Base-by-base conservation (phyloP, 2,888 invertebrate species). In the Acanthosoma haemorrhoidale region DNA sequence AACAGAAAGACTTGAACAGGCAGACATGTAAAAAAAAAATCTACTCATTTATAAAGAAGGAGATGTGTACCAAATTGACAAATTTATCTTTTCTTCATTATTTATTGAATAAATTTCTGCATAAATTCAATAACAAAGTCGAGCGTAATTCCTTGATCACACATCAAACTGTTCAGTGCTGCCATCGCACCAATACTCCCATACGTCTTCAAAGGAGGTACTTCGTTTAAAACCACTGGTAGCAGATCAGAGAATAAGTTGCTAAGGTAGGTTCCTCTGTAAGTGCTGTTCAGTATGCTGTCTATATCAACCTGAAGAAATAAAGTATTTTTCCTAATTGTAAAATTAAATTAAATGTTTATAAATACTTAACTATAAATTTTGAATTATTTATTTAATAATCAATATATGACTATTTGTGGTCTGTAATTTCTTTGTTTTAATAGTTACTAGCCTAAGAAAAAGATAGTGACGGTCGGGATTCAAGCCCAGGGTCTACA, bases 241-340 rank as follows among this genome's bases (percentile, higher is more conserved):
- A 34, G 1, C 1, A 41, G 4, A 5, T 60, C 31, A 11, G 69
- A 41, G 16, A 61, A 2, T 5, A 72, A 39, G 38, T 67, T 29
- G 29, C 58, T 70, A 15, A 51, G 57, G 16, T 36, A 70, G 13
- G 34, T 21, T 57, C 70, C 68, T 16, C 63, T 21, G 15, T 32
- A 39, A 39, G 60, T 58, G n/a, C 58, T 61, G 31, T 70, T 64
- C 2, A 58, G 39, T 16, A 72, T 8, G 36, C 64, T 69, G 16
- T 41, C 64, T 13, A 70, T 41, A 25, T 70, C 69, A 51, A 66
- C 16, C 72, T 72, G 58, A 13, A 68, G 70, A 31, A 67, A 15
- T 21, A 31, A 51, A 67, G 11, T 9, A 32, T 59, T 3, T 15
- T 8, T 6, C 21, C 21, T 5, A 51, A 58, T 43, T 13, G 11